Percentiles rank a stretch among this genome's conserved stretches.
Evolutionary conservation across 2,888 invertebrate species (phyloP).

Genomic region (Eudemis profundana): DNA sequence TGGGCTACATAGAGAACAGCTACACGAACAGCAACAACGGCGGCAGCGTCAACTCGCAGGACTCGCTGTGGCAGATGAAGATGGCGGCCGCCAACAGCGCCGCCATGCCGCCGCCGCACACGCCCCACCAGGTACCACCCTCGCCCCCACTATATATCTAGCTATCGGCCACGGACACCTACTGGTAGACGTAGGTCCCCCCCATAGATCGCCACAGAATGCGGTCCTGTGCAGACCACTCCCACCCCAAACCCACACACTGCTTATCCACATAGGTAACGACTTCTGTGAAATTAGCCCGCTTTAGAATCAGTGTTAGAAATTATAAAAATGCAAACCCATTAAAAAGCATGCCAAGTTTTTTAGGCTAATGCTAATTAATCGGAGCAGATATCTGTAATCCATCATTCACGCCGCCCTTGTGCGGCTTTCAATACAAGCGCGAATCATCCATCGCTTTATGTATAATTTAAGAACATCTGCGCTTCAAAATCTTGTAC

Average conservation of each 20-base stretch:
- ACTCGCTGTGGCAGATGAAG: constrained; percentile 97
- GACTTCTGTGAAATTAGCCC: too few relatives aligned
- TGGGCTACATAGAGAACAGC: constrained; percentile 96
- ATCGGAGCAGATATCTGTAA: constrained; percentile 2
- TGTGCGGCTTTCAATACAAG: neutral
- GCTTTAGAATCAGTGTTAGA: too few relatives aligned
- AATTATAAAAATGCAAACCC: too few relatives aligned
- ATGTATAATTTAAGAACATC: neutral
- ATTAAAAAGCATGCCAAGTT: neutral
- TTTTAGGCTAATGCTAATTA: neutral
- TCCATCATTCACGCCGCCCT: neutral
- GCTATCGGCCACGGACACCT: too few relatives aligned
- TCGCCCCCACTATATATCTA: too few relatives aligned
- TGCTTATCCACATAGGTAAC: too few relatives aligned
- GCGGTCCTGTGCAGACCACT: too few relatives aligned
- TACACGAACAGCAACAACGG: constrained; percentile 97
- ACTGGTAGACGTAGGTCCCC: too few relatives aligned
- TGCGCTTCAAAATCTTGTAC: neutral
- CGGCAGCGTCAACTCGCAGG: constrained; percentile 97
- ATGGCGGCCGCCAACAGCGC: constrained; percentile 91
- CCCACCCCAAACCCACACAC: too few relatives aligned
- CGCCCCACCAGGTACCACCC: constrained; percentile 28
- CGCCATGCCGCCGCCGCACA: constrained; percentile 79
- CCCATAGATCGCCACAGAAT: too few relatives aligned
- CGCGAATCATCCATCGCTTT: neutral